Conservation (phyloP, 2,113 vertebrate species). For the Falco punctatus region DNA sequence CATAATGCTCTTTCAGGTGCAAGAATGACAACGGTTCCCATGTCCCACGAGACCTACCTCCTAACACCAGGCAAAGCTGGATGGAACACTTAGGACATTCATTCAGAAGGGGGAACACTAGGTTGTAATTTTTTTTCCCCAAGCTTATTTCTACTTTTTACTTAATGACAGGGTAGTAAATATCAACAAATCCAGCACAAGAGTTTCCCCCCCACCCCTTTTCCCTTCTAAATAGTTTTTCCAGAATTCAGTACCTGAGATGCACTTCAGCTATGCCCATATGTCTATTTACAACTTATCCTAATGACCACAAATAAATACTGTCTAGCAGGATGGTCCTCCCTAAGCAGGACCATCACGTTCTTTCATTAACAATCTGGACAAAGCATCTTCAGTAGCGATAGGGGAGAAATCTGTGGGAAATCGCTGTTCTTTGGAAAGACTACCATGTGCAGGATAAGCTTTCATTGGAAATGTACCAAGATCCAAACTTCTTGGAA, state of each 20-base stretch:
- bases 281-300: not conserved
- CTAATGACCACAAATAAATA: not conserved
- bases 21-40: constrained; percentile 52
- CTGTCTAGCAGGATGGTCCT: not conserved
- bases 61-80: not conserved
- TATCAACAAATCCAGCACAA: not conserved
- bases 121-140: not conserved
- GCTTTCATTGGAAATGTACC: not conserved
- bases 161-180: not conserved
- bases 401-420: not conserved
- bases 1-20: constrained; percentile 34
- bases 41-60: not conserved
- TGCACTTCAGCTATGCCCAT: not conserved
- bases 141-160: not conserved
- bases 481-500: not conserved
- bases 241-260: not conserved
- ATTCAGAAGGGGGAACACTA: not conserved
- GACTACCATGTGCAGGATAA: not conserved
- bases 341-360: not conserved
- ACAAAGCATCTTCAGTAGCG: not conserved
- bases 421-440: not conserved
- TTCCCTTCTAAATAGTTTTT: not conserved
- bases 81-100: not conserved
- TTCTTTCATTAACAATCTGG: not conserved
- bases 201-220: not conserved